Evolutionary conservation across 1,140 invertebrate genomes (phyloP).

Genomic region (Musca vetustissima): DNA sequence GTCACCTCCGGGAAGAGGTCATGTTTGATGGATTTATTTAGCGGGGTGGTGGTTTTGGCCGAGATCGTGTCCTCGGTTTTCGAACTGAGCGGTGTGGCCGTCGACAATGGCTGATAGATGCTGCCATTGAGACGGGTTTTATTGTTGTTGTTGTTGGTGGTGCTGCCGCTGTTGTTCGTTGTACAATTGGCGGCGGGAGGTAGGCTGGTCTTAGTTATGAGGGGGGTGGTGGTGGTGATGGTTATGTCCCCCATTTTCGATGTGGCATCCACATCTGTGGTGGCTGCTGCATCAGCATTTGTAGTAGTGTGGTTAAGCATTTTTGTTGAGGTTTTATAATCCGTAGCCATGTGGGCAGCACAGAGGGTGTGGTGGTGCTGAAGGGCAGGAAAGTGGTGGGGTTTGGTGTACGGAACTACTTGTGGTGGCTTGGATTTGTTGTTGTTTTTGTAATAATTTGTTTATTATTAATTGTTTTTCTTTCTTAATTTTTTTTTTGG

Average conservation of each 20-base stretch:
- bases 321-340: not conserved
- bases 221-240: too few species aligned
- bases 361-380: not conserved
- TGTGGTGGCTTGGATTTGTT: not conserved
- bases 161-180: constrained; percentile 25
- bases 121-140: constrained; percentile 36
- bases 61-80: not conserved
- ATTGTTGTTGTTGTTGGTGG: constrained; percentile 9
- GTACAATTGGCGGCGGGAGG: not conserved
- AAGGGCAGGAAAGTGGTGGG: too few species aligned
- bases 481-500: too few species aligned
- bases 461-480: too few species aligned
- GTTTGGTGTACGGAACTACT: not conserved
- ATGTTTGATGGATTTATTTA: constrained; percentile 49
- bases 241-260: too few species aligned
- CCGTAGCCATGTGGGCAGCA: not conserved
- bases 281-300: too few species aligned
- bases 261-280: too few species aligned
- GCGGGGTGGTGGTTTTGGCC: constrained; percentile 41
- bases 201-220: not conserved
- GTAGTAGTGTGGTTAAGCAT: too few species aligned
- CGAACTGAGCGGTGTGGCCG: not conserved
- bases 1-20: constrained; percentile 53
- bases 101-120: constrained; percentile 34
- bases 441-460: not conserved